Conservation (phyloP, 2,113 vertebrate species). For the Lates calcarifer region DNA sequence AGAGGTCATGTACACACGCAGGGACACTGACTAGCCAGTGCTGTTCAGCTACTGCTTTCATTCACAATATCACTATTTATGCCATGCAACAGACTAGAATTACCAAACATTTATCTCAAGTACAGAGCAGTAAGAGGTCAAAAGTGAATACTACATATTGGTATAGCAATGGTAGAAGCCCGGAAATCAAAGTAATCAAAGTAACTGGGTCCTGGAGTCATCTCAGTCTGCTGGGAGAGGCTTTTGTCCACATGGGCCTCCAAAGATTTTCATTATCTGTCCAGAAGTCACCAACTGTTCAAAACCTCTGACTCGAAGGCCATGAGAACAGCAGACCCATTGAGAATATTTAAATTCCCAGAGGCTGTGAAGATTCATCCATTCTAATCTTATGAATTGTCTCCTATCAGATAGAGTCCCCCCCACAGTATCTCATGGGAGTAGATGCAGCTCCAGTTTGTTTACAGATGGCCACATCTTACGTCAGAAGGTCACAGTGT, state of each 20-base stretch:
- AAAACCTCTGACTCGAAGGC: slow-evolving; percentile 58
- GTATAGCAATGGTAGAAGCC: no score
- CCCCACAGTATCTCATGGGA: slow-evolving; percentile 44
- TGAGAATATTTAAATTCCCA: slow-evolving; percentile 54
- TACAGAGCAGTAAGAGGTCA: neutral
- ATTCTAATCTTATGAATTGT: slow-evolving; percentile 48
- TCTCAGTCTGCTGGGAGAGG: slow-evolving; percentile 1
- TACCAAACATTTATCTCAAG: neutral
- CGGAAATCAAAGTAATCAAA: neutral
- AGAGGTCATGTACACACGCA: neutral
- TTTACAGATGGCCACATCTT: slow-evolving; percentile 67
- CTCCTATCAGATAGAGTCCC: slow-evolving; percentile 43
- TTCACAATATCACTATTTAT: neutral
- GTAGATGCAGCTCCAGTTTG: slow-evolving; percentile 61
- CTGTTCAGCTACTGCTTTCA: no score
- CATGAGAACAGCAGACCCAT: slow-evolving; percentile 77
- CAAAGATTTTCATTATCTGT: slow-evolving; percentile 36
- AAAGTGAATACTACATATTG: neutral
- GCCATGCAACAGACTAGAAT: neutral
- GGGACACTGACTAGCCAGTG: neutral
- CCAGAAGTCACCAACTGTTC: slow-evolving; percentile 65
- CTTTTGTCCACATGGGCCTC: slow-evolving; percentile 1
- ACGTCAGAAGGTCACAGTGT: slow-evolving; percentile 72
- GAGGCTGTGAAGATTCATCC: slow-evolving; percentile 58
- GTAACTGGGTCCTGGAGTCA: neutral